Evolutionary conservation across 2,888 invertebrate species (phyloP).

Genomic region (Dryomyza anilis): DNA sequence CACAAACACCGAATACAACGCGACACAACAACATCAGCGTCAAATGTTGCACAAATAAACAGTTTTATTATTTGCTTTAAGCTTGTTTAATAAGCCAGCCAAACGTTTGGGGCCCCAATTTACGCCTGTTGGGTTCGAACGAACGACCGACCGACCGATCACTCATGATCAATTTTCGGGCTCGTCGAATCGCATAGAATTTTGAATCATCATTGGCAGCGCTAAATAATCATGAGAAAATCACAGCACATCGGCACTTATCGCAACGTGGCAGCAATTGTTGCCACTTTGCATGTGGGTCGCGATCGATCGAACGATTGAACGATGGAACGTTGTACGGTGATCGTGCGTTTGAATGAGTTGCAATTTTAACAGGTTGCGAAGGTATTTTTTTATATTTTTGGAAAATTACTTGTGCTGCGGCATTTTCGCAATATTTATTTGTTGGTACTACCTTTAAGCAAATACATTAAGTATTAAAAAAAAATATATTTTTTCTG

Average conservation of each 20-base stretch:
- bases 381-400: no score
- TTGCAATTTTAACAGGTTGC: neutral
- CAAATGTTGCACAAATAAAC: slow-evolving; percentile 25
- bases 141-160: neutral
- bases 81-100: neutral
- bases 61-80: slow-evolving; percentile 32
- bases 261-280: neutral
- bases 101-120: neutral
- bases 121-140: neutral
- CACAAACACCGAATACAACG: neutral
- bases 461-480: no score
- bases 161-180: no score
- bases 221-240: slow-evolving; percentile 20
- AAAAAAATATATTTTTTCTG: no score
- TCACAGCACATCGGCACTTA: slow-evolving; percentile 10
- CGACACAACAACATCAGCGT: neutral
- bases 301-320: neutral
- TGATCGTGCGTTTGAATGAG: no score
- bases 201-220: neutral
- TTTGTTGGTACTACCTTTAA: no score
- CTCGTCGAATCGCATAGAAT: no score
- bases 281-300: neutral
- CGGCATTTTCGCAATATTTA: no score
- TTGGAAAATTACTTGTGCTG: no score
- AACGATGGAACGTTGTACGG: neutral